Base-by-base conservation (phyloP, 2,113 vertebrate genomes). In the Suncus etruscus region DNA sequence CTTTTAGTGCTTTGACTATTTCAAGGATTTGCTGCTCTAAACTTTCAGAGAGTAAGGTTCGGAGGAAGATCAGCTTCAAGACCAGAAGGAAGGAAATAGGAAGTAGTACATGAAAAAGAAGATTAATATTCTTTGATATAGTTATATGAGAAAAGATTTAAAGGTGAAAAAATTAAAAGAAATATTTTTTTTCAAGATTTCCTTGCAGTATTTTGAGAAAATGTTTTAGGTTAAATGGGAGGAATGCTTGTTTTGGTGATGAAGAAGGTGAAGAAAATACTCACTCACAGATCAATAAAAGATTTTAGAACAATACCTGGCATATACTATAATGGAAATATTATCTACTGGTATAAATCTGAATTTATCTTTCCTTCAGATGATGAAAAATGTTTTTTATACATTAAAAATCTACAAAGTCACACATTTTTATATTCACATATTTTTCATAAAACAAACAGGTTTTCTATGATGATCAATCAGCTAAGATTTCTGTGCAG, bases 21-120 rank as follows among this genome's bases (percentile, higher is more conserved):
- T 18, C 6, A n/a, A 16, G 0, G 1, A 11, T 1, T 3, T 2
- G 3, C 11, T 22, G 2, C 1, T 11, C n/a, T 22, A 39, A 27
- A 15, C 12, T 3, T 54, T 58, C 27, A n/a, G 68, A 47, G 58
- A 65, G 32, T 3, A 20, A 78, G 66, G 47, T 7, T 10, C 16
- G 24, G 25, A 74, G 29, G n/a, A 54, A 65, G 16, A 61, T 78
- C 31, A 48, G 16, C 6, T 18, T 31, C 11, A 51, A 48, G 32
- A 31, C 4, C n/a, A 69, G 69, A 48, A 25, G n/a, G 58, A 48
- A 25, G 27, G 45, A 89, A 78, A 12, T 29, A 70, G 25, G 6
- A 11, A 3, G 4, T 8, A 32, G 15, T 2, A 2, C 54, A 9
- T 1, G 51, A 32, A 72, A 16, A 29, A 47, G 88, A 27, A n/a